Conservation (phyloP, 2,888 invertebrate genomes). For the Drosophila picticornis region DNA sequence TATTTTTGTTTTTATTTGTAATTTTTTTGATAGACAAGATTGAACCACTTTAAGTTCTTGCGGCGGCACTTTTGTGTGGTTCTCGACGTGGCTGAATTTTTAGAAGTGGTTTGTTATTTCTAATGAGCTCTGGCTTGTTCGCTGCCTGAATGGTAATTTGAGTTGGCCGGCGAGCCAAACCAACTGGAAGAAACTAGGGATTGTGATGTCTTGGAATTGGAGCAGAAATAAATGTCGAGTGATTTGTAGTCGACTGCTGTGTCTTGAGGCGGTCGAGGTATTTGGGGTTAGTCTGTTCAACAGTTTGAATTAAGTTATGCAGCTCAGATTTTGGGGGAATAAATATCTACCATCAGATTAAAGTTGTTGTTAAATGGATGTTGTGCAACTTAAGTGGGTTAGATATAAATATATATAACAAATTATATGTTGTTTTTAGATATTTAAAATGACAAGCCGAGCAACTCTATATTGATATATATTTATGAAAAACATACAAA, state of each 20-base stretch:
- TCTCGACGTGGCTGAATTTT: constrained; percentile 32
- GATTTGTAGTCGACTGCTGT: constrained; percentile 33
- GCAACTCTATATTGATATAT: neutral
- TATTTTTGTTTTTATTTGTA: neutral
- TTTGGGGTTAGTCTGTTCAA: neutral
- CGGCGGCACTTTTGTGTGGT: constrained; percentile 37
- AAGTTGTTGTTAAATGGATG: neutral
- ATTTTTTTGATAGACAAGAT: constrained; percentile 12
- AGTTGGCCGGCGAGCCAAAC: constrained; percentile 26
- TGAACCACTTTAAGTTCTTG: constrained; percentile 45
- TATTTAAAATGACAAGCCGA: neutral
- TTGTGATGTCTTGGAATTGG: constrained; percentile 48
- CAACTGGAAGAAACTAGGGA: constrained; percentile 28
- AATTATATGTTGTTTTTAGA: neutral
- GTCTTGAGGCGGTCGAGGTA: neutral
- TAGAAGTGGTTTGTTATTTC: constrained; percentile 41
- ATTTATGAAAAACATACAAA: neutral
- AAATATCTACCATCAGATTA: neutral
- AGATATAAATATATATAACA: neutral
- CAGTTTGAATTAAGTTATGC: neutral
- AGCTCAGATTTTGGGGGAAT: neutral
- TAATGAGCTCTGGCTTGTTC: constrained; percentile 48
- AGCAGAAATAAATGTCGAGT: constrained; percentile 44
- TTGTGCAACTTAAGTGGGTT: neutral
- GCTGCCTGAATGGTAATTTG: constrained; percentile 68